Conservation (phyloP, 35 echinoderm and acorn worm genomes). For the Hemicentrotus pulcherrimus region DNA sequence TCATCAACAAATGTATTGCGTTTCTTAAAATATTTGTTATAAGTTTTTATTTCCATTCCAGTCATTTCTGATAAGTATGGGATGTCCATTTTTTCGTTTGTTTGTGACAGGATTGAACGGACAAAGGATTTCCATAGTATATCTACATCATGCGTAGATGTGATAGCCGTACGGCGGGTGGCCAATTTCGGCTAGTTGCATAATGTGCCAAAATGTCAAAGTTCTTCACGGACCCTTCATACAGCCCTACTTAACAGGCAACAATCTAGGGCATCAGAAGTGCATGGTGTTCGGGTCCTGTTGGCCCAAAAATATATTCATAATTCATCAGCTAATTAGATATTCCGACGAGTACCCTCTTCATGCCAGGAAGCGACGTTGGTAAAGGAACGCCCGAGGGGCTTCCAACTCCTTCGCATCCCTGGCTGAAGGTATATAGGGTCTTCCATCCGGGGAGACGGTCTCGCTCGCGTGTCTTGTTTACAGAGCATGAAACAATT, state of each 20-base stretch:
- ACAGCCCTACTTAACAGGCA: neutral
- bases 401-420: neutral
- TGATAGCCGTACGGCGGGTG: too few relatives aligned
- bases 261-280: neutral
- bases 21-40: too few relatives aligned
- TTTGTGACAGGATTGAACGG: too few relatives aligned
- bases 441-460: neutral
- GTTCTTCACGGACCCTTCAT: neutral
- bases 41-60: too few relatives aligned
- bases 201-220: neutral
- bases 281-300: neutral
- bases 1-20: too few relatives aligned
- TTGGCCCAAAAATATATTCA: neutral
- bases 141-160: too few relatives aligned
- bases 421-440: neutral
- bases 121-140: too few relatives aligned
- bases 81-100: too few relatives aligned
- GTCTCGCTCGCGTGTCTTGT: neutral
- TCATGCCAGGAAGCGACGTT: neutral
- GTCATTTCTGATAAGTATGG: too few relatives aligned
- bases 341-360: neutral
- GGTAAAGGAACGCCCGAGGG: neutral
- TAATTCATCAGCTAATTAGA: neutral
- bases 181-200: too few relatives aligned
- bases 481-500: conserved; percentile 13